Evolutionary conservation across 2,797 vertebrate genomes (phyloP), one percentile per base, ranked within the genome.

Genomic region (Alectoris magna): DNA sequence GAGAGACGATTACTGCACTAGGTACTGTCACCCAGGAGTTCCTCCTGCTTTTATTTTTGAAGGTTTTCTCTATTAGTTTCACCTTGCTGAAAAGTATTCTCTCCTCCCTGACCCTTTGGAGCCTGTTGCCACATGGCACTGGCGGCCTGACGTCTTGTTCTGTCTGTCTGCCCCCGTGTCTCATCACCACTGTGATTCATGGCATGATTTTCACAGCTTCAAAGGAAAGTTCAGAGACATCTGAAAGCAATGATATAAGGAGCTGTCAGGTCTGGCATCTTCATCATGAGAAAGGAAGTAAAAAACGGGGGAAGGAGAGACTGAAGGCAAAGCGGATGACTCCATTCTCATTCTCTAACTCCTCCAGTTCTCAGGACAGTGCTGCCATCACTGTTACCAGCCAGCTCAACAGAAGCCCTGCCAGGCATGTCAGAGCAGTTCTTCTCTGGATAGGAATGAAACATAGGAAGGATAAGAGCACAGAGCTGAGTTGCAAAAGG

Each of bases 151-250:
- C 43, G 85, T 74, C 81, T 77, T 31, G 9, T 74, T 83, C 66
- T 74, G n/a, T 96, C 78, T 66, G 55, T 69, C 70, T 60, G 69
- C 59, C 22, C 66, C 66, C 6, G 6, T 14, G 76, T 51, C 91
- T 94, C 84, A 38, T 77, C 0, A 2, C 59, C 72, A 46, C 73
- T 73, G 78, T 95, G 88, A 94, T 91, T 93, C 93, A 94, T 92
- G 73, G 56, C 36, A 53, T 5, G 24, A 63, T 56, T 80, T 88
- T 88, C 73, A 89, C 46, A 31, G 76, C 84, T 94, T 96, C 94
- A 89, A 87, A 96, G 92, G 86, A 15, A 81, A 73, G 62, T 31
- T 81, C 62, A 46, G 67, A 95, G 88, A 49, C 79, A 84, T 85
- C 89, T 81, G 67, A 95, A 90, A 68, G 91, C 82, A 88, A 41